A percentile compares a stretch with the other conserved stretches of the same genome.
These are phyloP conservation scores for Eilema caniola DNA, from an alignment of 2,888 invertebrate species.

Conservation along the genomic window DNA sequence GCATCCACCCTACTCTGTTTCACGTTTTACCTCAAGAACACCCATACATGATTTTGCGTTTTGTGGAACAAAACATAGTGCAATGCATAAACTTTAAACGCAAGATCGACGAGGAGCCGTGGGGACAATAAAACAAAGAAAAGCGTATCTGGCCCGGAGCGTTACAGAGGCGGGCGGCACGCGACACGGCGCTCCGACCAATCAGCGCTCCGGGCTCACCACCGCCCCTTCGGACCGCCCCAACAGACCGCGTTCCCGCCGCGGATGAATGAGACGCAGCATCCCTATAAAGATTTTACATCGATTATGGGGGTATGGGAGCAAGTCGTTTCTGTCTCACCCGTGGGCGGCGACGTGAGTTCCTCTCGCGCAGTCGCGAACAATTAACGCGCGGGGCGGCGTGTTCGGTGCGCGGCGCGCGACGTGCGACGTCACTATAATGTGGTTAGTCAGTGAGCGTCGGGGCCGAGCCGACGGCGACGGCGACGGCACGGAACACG, in stretches of 20 bases:
- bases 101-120: slow-evolving; percentile 85
- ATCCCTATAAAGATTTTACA: slow-evolving; percentile 80
- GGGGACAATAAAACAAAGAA: slow-evolving; percentile 87
- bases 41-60: slow-evolving; percentile 82
- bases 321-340: slow-evolving; percentile 78
- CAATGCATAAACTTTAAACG: slow-evolving; percentile 86
- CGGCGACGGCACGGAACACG: slow-evolving; percentile 80
- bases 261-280: slow-evolving; percentile 80
- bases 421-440: slow-evolving; percentile 85
- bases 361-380: slow-evolving; percentile 84
- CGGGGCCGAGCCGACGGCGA: slow-evolving; percentile 87
- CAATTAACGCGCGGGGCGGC: slow-evolving; percentile 84
- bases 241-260: slow-evolving; percentile 53
- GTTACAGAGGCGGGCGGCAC: slow-evolving; percentile 55
- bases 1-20: slow-evolving; percentile 71
- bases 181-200: slow-evolving; percentile 56
- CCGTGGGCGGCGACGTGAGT: slow-evolving; percentile 76
- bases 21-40: slow-evolving; percentile 80
- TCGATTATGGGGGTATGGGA: slow-evolving; percentile 81
- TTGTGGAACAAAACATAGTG: slow-evolving; percentile 85
- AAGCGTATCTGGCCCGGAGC: slow-evolving; percentile 79
- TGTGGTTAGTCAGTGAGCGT: slow-evolving; percentile 89
- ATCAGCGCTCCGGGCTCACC: slow-evolving; percentile 47
- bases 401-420: slow-evolving; percentile 73
- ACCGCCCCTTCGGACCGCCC: slow-evolving; percentile 66